A percentile compares a stretch with the other conserved stretches of the same genome.
phyloP scores from a whole-genome alignment of 2,888 invertebrate genomes.

The Venustoraphidia nigricollis region DNA sequence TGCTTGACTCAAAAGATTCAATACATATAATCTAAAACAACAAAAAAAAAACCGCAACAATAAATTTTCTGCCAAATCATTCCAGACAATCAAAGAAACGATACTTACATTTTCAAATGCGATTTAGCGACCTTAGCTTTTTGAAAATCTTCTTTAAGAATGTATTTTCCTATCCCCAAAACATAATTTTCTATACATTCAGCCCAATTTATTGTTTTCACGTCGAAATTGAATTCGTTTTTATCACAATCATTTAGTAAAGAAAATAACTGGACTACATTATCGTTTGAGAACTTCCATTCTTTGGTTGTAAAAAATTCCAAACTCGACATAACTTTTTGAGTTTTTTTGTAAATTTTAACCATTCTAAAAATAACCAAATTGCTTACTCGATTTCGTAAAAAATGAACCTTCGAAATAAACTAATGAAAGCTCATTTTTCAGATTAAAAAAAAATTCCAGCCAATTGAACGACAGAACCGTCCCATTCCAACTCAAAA shows the following conservation, averaged over 20 bases:
- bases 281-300: slow-evolving; percentile 45
- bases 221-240: slow-evolving; percentile 33
- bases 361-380: slow-evolving; percentile 39
- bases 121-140: too few species aligned
- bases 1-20: too few species aligned
- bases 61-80: too few species aligned
- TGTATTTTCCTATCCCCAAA: slow-evolving; percentile 48
- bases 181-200: slow-evolving; percentile 45
- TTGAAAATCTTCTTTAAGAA: slow-evolving; percentile 42
- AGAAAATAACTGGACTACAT: slow-evolving; percentile 31
- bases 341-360: slow-evolving; percentile 42
- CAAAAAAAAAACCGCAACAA: too few species aligned
- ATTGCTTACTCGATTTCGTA: not conserved
- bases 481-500: too few species aligned
- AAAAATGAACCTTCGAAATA: too few species aligned
- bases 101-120: too few species aligned
- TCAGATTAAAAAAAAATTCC: too few species aligned
- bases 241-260: slow-evolving; percentile 30
- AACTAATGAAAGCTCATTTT: too few species aligned
- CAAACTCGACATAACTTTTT: slow-evolving; percentile 41
- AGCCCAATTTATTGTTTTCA: slow-evolving; percentile 41
- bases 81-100: too few species aligned
- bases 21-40: too few species aligned
- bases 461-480: too few species aligned
- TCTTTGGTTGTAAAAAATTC: slow-evolving; percentile 53